These are phyloP conservation scores for Drosophila obscura DNA, from an alignment of 1,140 invertebrate genomes.

Conservation along the genomic window DNA sequence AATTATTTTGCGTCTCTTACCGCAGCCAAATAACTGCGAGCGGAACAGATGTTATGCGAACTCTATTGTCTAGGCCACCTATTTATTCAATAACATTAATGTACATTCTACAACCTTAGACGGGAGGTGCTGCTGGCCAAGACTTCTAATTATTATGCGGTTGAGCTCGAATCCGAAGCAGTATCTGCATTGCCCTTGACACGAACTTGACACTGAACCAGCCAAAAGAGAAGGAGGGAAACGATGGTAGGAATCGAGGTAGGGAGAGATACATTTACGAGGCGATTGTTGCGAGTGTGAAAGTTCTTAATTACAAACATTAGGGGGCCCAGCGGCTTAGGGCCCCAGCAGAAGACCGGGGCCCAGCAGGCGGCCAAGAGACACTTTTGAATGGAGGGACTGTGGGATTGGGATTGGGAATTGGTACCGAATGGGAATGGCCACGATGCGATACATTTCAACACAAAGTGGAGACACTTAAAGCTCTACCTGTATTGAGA, in stretches of 20 bases:
- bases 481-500: constrained; percentile 81
- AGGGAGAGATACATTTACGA: constrained; percentile 73
- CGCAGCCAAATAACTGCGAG: constrained; percentile 17
- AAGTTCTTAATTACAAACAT: constrained; percentile 84
- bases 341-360: constrained; percentile 62
- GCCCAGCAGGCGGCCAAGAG: constrained; percentile 76
- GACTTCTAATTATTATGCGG: constrained; percentile 68
- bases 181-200: constrained; percentile 61
- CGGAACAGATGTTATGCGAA: constrained; percentile 45
- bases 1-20: constrained; percentile 24
- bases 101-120: not conserved
- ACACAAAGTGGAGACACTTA: constrained; percentile 82
- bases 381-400: constrained; percentile 75
- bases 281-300: constrained; percentile 83
- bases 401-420: constrained; percentile 25
- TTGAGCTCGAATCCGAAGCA: constrained; percentile 8
- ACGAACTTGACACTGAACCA: constrained; percentile 78
- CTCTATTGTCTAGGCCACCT: constrained; percentile 16
- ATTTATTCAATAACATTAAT: constrained; percentile 29
- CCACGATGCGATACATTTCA: constrained; percentile 72
- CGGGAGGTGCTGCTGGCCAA: constrained; percentile 13
- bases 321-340: constrained; percentile 81
- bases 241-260: not conserved
- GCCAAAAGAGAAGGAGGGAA: constrained; percentile 1
- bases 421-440: constrained; percentile 11